Evolutionary conservation across 2,113 vertebrate species (phyloP).

Genomic region (human): DNA sequence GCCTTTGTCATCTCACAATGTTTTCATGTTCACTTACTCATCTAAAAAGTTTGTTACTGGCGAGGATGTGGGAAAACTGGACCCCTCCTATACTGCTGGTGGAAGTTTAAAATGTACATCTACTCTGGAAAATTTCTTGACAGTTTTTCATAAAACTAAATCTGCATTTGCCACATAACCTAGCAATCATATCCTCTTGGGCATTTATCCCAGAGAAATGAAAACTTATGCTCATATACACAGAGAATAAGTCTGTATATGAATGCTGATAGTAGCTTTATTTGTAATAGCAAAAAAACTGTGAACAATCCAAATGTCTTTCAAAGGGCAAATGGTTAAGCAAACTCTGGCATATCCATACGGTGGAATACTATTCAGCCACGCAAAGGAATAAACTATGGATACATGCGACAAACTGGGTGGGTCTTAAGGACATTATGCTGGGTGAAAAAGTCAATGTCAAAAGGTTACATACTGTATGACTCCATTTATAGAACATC

Average conservation of each 20-base stretch:
- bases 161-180: not conserved
- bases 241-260: not conserved
- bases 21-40: not conserved
- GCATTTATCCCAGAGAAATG: not conserved
- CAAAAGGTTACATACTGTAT: not conserved
- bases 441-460: not conserved
- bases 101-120: not conserved
- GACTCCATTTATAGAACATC: not conserved
- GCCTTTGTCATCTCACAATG: not conserved
- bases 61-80: not conserved
- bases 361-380: not conserved
- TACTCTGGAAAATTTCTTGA: not conserved
- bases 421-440: not conserved
- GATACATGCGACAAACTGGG: not conserved
- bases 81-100: not conserved
- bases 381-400: not conserved
- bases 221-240: not conserved
- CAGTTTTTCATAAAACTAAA: not conserved
- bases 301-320: not conserved
- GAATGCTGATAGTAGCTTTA: not conserved
- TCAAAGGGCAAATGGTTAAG: not conserved
- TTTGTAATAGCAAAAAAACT: not conserved
- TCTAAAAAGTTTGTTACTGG: not conserved
- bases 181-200: not conserved
- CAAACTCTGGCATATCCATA: not conserved